These are phyloP conservation scores for Drosophila seclusa DNA, from an alignment of 2,888 invertebrate species.

Conservation along the genomic window DNA sequence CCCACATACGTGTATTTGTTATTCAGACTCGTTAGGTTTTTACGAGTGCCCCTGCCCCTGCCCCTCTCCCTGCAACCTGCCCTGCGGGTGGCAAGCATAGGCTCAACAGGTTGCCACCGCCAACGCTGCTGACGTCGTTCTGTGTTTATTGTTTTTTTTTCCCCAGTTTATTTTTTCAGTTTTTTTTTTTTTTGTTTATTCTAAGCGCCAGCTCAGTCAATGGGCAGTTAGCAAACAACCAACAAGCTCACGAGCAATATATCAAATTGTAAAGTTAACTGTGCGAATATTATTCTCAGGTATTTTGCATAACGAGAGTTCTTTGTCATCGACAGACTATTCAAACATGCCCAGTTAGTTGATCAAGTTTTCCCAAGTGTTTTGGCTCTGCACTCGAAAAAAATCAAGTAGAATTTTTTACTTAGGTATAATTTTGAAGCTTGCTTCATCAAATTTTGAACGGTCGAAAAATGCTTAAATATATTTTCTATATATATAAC, in stretches of 20 bases:
- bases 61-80: not conserved
- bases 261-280: slow-evolving; percentile 55
- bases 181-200: slow-evolving; percentile 45
- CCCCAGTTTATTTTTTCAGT: slow-evolving; percentile 15
- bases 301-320: slow-evolving; percentile 73
- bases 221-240: slow-evolving; percentile 27
- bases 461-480: not conserved
- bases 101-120: slow-evolving; percentile 78
- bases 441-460: not conserved
- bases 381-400: not conserved
- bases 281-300: slow-evolving; percentile 47
- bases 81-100: slow-evolving; percentile 43
- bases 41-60: slow-evolving; percentile 55
- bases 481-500: not conserved
- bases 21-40: slow-evolving; percentile 71
- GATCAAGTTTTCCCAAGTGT: slow-evolving; percentile 24
- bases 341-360: not conserved
- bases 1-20: slow-evolving; percentile 83
- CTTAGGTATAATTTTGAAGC: not conserved
- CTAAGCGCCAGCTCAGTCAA: slow-evolving; percentile 76
- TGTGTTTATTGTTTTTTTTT: not conserved
- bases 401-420: not conserved
- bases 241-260: slow-evolving; percentile 28
- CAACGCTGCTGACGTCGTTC: slow-evolving; percentile 31
- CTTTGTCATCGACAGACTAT: slow-evolving; percentile 32